Evolutionary conservation across 1,140 invertebrate genomes (phyloP).

Genomic region (Halictus rubicundus): DNA sequence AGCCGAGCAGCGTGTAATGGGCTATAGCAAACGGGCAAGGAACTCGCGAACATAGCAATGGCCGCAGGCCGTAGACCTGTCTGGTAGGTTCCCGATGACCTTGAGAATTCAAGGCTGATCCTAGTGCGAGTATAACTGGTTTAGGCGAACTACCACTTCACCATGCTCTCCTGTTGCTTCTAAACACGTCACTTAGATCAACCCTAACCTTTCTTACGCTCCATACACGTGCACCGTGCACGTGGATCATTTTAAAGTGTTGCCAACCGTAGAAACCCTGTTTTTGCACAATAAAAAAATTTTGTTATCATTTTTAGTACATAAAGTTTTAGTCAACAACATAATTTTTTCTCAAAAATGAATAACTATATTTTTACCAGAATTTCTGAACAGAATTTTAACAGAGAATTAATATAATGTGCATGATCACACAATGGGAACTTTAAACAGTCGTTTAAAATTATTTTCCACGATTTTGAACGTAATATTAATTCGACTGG

Average conservation of each 20-base stretch:
- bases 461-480: neutral
- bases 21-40: slow-evolving; percentile 9
- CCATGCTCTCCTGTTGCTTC: slow-evolving; percentile 72
- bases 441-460: too few relatives aligned
- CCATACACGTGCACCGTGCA: slow-evolving; percentile 15
- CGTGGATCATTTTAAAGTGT: neutral
- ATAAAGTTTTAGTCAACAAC: too few relatives aligned
- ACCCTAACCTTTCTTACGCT: slow-evolving; percentile 61
- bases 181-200: slow-evolving; percentile 70
- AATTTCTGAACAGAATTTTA: too few relatives aligned
- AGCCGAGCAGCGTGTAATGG: neutral
- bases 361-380: too few relatives aligned
- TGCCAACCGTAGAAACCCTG: too few relatives aligned
- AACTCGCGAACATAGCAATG: neutral
- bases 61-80: slow-evolving; percentile 43
- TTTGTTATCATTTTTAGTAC: too few relatives aligned
- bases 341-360: too few relatives aligned
- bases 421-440: too few relatives aligned
- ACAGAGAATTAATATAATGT: too few relatives aligned
- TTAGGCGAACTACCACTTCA: slow-evolving; percentile 59
- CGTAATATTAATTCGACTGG: neutral
- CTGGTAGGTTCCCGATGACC: slow-evolving; percentile 54
- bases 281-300: too few relatives aligned
- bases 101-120: slow-evolving; percentile 56
- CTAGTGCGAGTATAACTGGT: slow-evolving; percentile 45